These are phyloP conservation scores for Manacus vitellinus DNA, from an alignment of 2,113 vertebrate genomes.

Conservation along the genomic window DNA sequence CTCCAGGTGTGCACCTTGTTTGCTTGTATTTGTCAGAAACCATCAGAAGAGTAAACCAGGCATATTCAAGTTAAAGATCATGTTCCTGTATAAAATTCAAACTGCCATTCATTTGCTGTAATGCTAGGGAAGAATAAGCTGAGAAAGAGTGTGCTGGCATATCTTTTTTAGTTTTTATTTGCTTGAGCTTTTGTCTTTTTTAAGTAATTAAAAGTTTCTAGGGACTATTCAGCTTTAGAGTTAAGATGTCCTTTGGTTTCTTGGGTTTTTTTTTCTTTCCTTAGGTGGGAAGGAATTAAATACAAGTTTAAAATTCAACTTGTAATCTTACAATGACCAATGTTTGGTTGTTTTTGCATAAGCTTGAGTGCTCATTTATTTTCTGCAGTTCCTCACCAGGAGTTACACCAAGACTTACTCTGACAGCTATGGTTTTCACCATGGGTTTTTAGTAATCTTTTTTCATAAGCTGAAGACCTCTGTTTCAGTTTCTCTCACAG, in stretches of 20 bases:
- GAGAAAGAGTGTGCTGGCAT: accelerated
- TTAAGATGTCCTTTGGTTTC: background rate
- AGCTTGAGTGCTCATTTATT: background rate
- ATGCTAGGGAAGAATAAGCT: background rate
- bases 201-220: background rate
- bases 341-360: background rate
- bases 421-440: background rate
- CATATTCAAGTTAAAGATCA: background rate
- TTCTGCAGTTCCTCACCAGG: background rate
- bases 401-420: background rate
- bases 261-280: background rate
- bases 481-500: background rate
- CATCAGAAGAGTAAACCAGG: background rate
- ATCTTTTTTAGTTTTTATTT: background rate
- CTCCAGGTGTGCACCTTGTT: background rate
- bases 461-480: background rate
- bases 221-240: background rate
- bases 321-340: background rate
- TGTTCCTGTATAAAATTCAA: background rate
- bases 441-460: background rate
- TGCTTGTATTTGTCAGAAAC: background rate
- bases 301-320: background rate
- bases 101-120: background rate
- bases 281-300: background rate
- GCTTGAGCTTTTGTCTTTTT: background rate